Evolutionary conservation across 2,888 invertebrate genomes (phyloP).

Genomic region (Perithous albicinctus): DNA sequence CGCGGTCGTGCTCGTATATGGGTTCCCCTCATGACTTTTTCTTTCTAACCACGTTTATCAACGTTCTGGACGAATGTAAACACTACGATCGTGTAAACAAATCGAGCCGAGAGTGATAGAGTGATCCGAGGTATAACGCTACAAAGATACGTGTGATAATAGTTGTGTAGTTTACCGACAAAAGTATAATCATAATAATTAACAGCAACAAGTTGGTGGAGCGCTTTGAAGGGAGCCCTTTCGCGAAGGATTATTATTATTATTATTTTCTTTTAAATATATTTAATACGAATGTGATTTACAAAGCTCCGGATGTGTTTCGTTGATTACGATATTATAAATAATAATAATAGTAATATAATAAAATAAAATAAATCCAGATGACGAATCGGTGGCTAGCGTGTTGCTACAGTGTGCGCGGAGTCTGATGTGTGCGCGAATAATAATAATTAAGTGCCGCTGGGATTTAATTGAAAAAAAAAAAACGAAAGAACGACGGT

Average conservation of each 20-base stretch:
- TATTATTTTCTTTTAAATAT: too few species aligned
- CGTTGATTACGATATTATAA: constrained; percentile 15
- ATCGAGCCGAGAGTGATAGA: constrained; percentile 50
- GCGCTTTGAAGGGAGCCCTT: constrained; percentile 26
- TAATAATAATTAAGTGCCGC: constrained; percentile 65
- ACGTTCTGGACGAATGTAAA: constrained; percentile 74
- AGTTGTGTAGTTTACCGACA: constrained; percentile 6
- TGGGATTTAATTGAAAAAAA: constrained; percentile 72
- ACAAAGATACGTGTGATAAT: constrained; percentile 36
- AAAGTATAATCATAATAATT: constrained; percentile 8
- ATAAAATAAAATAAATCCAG: too few species aligned
- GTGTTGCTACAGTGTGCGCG: constrained; percentile 79
- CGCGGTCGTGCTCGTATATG: constrained; percentile 82
- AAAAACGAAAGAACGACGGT: constrained; percentile 79
- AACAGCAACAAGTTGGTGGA: constrained; percentile 3
- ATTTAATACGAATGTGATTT: constrained; percentile 42
- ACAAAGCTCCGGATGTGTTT: neutral
- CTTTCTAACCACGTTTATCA: constrained; percentile 69
- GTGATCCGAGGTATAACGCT: constrained; percentile 41
- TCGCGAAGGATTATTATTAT: constrained; percentile 53
- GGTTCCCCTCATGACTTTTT: constrained; percentile 77
- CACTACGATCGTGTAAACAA: constrained; percentile 67
- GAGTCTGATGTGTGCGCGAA: constrained; percentile 81
- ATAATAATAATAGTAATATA: too few species aligned
- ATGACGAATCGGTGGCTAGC: constrained; percentile 68